Conservation (phyloP, 2,888 invertebrate genomes). For the Heliconius aoede region DNA sequence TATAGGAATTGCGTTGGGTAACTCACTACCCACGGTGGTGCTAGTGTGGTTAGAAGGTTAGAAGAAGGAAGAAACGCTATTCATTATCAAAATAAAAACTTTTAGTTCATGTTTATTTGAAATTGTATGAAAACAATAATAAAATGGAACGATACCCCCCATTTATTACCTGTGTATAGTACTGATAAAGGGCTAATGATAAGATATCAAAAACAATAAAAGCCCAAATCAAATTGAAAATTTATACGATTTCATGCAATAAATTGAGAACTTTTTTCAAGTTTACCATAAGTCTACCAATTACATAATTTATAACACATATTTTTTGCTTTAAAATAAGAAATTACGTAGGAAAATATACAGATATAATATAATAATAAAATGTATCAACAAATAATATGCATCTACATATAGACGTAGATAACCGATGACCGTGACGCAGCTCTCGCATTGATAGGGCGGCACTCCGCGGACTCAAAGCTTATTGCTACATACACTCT, state of each 20-base stretch:
- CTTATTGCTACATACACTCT: slow-evolving; percentile 49
- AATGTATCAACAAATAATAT: slow-evolving; percentile 21
- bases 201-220: slow-evolving; percentile 36
- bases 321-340: neutral
- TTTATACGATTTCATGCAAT: neutral
- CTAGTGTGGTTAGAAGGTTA: too few species aligned
- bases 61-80: too few species aligned
- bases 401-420: slow-evolving; percentile 32
- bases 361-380: slow-evolving; percentile 1
- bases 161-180: slow-evolving; percentile 5
- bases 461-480: slow-evolving; percentile 45
- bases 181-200: slow-evolving; percentile 31
- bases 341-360: neutral
- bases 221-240: slow-evolving; percentile 2
- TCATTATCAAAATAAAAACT: neutral
- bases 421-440: slow-evolving; percentile 42
- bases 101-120: neutral
- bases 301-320: too few species aligned
- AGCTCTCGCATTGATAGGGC: slow-evolving; percentile 43
- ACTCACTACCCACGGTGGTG: too few species aligned
- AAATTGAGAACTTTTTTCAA: neutral
- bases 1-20: too few species aligned
- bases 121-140: neutral
- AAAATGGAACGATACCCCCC: slow-evolving; percentile 1
- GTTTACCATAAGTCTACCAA: neutral